Conservation (phyloP, 2,888 invertebrate genomes). For the Eristalis intricaria region DNA sequence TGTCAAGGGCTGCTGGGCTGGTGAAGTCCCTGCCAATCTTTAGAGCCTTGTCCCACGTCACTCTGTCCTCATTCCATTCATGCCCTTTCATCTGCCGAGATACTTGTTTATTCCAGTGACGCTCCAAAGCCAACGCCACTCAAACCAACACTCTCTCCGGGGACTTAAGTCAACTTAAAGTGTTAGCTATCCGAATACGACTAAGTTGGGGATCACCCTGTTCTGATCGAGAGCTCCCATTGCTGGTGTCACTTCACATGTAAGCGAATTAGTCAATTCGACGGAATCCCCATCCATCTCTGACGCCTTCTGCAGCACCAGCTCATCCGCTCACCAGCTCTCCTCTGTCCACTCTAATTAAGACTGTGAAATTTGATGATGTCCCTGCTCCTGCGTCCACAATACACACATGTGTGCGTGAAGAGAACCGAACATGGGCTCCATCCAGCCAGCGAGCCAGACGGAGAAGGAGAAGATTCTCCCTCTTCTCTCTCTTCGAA, state of each 20-base stretch:
- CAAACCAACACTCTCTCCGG: background rate
- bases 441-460: background rate
- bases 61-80: too few relatives aligned
- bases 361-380: slow-evolving; percentile 14
- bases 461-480: background rate
- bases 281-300: background rate
- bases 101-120: too few relatives aligned
- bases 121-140: background rate
- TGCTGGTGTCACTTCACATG: background rate
- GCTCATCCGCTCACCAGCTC: too few relatives aligned
- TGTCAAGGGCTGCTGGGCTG: too few relatives aligned
- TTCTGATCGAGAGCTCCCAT: background rate
- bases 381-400: background rate
- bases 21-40: too few relatives aligned
- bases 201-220: background rate
- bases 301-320: too few relatives aligned
- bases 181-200: background rate
- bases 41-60: too few relatives aligned
- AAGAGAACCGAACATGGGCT: background rate
- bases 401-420: background rate
- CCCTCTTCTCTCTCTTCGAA: too few relatives aligned
- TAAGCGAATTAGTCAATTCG: background rate
- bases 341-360: background rate
- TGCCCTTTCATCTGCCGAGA: too few relatives aligned
- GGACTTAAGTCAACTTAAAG: background rate